Percentiles rank a stretch among this genome's conserved stretches.
phyloP scores from a whole-genome alignment of 2,797 vertebrate genomes.

The Falco cherrug region DNA sequence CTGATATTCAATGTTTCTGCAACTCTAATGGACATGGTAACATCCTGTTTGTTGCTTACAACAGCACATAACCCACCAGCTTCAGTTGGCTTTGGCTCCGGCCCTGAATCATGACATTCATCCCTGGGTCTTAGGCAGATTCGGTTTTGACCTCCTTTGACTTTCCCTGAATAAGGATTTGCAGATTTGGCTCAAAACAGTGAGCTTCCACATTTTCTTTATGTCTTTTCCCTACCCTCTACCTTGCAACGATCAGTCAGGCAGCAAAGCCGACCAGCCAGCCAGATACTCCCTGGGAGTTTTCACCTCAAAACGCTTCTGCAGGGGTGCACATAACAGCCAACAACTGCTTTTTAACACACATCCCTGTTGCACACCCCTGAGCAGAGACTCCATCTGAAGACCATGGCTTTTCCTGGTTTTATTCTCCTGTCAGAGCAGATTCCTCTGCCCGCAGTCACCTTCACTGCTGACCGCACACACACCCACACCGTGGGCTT shows the following conservation, averaged over 20 bases:
- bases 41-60: neutral
- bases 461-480: neutral
- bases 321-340: neutral
- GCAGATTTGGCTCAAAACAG: neutral
- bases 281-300: neutral
- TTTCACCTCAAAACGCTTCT: neutral
- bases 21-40: neutral
- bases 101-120: neutral
- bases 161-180: neutral
- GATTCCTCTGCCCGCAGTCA: neutral
- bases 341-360: neutral
- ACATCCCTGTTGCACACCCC: neutral
- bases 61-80: neutral
- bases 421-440: neutral
- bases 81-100: neutral
- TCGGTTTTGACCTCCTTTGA: neutral
- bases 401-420: neutral
- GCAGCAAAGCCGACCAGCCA: neutral
- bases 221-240: neutral
- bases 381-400: neutral
- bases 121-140: neutral
- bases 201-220: neutral
- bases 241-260: neutral
- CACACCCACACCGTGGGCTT: neutral
- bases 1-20: neutral